A percentile compares a stretch with the other conserved stretches of the same genome.
Conservation (phyloP, 2,113 vertebrate genomes). For the Psettodes erumei region DNA sequence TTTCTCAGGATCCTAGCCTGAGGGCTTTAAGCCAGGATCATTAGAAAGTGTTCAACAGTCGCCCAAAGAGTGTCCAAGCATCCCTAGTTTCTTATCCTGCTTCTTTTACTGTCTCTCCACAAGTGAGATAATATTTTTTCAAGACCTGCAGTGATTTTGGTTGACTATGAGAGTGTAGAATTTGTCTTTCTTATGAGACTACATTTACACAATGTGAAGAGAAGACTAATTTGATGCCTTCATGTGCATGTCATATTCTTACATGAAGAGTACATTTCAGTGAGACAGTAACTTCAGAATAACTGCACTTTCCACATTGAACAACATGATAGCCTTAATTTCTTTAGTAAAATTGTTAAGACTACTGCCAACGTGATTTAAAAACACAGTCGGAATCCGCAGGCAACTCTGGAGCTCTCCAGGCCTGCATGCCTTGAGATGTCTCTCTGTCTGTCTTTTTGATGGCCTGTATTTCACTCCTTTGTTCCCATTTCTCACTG, state of each 20-base stretch:
- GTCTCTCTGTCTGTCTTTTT: neutral
- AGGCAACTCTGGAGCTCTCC: conserved; percentile 10
- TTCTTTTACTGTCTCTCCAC: conserved; percentile 30
- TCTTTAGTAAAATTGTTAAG: conserved; percentile 4
- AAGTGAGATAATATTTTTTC: conserved; percentile 51
- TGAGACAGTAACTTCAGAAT: neutral
- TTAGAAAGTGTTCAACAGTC: conserved; percentile 66
- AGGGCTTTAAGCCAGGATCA: conserved; percentile 62
- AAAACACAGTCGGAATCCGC: neutral
- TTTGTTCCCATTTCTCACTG: neutral
- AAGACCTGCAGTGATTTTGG: conserved; percentile 23
- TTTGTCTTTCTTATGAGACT: conserved; percentile 1
- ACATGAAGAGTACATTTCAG: conserved; percentile 7
- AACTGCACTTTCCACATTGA: neutral
- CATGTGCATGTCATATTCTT: conserved; percentile 1
- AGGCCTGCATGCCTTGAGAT: conserved; percentile 9
- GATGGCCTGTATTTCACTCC: neutral
- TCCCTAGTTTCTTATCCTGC: conserved; percentile 1
- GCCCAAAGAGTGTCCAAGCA: conserved; percentile 41
- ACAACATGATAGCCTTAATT: conserved; percentile 3
- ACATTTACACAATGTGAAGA: neutral
- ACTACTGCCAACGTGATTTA: neutral
- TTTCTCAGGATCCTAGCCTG: conserved; percentile 52
- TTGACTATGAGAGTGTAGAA: conserved; percentile 22
- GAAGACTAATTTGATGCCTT: neutral